These are phyloP conservation scores for Chaetogeoica ovagalla DNA, from an alignment of 2,888 invertebrate species.

Conservation along the genomic window DNA sequence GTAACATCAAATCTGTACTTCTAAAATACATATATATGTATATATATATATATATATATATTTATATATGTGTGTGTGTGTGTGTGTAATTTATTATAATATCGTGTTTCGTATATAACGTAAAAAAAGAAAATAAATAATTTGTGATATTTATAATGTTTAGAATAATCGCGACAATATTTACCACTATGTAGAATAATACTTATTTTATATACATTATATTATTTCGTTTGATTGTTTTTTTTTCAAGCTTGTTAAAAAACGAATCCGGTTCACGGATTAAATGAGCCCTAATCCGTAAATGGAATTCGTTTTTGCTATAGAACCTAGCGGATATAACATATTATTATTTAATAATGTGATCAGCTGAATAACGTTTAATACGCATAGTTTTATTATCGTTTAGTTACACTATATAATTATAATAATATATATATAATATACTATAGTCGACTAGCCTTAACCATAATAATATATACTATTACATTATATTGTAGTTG, in stretches of 20 bases:
- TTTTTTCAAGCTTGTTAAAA: neutral
- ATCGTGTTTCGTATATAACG: conserved; percentile 1
- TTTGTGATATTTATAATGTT: conserved; percentile 46
- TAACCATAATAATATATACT: neutral
- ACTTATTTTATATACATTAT: neutral
- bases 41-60: neutral
- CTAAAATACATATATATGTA: neutral
- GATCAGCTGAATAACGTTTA: neutral
- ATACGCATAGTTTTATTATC: neutral
- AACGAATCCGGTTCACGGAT: conserved; percentile 51
- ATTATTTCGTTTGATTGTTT: conserved; percentile 29
- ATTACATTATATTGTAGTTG: neutral
- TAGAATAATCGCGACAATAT: conserved; percentile 51
- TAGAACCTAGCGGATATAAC: neutral
- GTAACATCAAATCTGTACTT: conserved; percentile 50
- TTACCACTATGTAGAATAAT: conserved; percentile 9
- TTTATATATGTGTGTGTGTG: too few relatives aligned
- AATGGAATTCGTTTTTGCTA: conserved; percentile 46
- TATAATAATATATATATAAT: neutral
- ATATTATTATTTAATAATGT: neutral
- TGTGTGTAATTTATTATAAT: neutral
- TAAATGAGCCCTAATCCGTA: conserved; percentile 48
- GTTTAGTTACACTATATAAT: neutral
- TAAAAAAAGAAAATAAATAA: neutral
- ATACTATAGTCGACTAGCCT: neutral